Evolutionary conservation across 1,140 invertebrate species (phyloP).

Genomic region (Tetragnatha versicolor): DNA sequence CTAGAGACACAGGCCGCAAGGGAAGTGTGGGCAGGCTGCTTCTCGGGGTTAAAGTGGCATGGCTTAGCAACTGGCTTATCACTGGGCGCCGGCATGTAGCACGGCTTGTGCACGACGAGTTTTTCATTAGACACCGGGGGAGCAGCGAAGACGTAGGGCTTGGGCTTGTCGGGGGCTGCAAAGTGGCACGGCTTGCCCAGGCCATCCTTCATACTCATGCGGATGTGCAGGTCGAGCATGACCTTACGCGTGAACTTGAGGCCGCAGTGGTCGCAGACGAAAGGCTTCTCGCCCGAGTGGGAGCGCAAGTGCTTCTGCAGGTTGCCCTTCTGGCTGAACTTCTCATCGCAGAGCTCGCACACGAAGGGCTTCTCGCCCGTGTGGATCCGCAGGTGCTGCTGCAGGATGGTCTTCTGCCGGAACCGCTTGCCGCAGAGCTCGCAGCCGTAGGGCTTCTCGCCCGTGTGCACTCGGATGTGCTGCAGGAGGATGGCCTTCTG

Average conservation of each 20-base stretch:
- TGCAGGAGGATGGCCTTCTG: constrained; percentile 59
- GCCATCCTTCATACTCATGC: constrained; percentile 39
- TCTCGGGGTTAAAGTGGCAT: constrained; percentile 47
- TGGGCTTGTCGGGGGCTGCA: neutral
- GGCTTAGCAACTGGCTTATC: constrained; percentile 51
- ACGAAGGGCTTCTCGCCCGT: constrained; percentile 92
- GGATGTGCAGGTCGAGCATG: constrained; percentile 74
- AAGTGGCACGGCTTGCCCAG: no score
- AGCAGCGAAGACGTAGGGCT: constrained; percentile 26
- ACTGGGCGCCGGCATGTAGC: constrained; percentile 24
- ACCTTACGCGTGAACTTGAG: constrained; percentile 72
- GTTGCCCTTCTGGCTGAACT: constrained; percentile 98
- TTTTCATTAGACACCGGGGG: constrained; percentile 8
- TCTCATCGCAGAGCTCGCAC: constrained; percentile 86
- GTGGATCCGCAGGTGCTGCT: constrained; percentile 94
- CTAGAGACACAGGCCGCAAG: constrained; percentile 48
- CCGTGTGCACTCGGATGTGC: constrained; percentile 86
- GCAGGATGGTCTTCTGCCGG: constrained; percentile 82
- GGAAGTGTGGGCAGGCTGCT: constrained; percentile 39
- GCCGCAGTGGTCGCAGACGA: constrained; percentile 70
- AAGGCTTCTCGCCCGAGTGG: constrained; percentile 71
- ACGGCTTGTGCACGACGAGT: constrained; percentile 22
- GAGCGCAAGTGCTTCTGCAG: constrained; percentile 87
- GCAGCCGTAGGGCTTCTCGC: constrained; percentile 70
- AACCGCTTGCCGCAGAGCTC: constrained; percentile 70